A percentile compares a stretch with the other conserved stretches of the same genome.
Evolutionary conservation across 1,140 invertebrate species (phyloP).

Genomic region (Cherax quadricarinatus): DNA sequence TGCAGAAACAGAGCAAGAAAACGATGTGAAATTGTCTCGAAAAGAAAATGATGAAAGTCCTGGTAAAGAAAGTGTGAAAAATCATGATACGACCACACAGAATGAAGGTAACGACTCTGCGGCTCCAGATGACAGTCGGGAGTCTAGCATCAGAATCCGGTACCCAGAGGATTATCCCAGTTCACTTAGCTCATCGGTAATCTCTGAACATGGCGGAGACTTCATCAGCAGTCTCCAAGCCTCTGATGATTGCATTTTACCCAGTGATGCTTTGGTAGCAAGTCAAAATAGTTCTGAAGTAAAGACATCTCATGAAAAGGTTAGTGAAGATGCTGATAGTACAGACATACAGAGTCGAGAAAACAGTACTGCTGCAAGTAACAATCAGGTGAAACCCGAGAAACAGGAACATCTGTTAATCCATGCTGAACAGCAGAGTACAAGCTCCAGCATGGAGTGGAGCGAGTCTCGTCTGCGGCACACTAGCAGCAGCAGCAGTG

Average conservation of each 20-base stretch:
- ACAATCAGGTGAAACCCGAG: neutral
- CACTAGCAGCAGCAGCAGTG: slow-evolving; percentile 66
- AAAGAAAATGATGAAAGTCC: slow-evolving; percentile 10
- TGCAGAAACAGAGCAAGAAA: neutral
- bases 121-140: slow-evolving; percentile 11
- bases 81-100: neutral
- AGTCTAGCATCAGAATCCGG: slow-evolving; percentile 31
- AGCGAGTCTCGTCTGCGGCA: slow-evolving; percentile 45
- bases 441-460: neutral
- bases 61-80: neutral
- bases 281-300: neutral
- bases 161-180: slow-evolving; percentile 55
- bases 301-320: neutral
- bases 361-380: neutral
- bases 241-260: neutral
- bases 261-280: neutral
- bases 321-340: neutral
- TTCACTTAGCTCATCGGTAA: slow-evolving; percentile 54
- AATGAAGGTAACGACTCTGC: neutral
- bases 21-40: neutral
- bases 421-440: neutral
- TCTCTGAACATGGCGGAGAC: slow-evolving; percentile 43
- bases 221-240: slow-evolving; percentile 29
- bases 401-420: neutral
- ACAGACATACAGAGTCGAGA: neutral